Conservation (phyloP, 2,113 vertebrate genomes). For the Ictidomys tridecemlineatus region DNA sequence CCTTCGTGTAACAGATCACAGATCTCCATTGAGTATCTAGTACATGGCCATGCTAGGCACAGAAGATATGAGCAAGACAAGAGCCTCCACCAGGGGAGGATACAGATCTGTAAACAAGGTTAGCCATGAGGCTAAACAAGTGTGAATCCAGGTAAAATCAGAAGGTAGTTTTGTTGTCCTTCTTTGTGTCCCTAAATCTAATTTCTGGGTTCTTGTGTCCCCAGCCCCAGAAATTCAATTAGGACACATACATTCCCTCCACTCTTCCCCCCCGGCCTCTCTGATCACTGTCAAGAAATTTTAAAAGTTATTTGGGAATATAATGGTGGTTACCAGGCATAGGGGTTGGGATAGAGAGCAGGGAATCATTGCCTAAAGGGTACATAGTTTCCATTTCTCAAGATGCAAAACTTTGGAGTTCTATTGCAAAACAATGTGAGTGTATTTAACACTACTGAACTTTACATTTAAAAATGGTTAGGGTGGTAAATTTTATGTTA, state of each 20-base stretch:
- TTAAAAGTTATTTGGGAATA: neutral
- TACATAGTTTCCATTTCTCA: neutral
- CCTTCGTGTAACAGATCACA: neutral
- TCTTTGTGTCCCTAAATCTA: neutral
- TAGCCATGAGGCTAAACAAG: neutral
- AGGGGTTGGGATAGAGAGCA: neutral
- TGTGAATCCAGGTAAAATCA: neutral
- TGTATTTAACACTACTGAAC: neutral
- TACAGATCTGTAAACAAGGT: neutral
- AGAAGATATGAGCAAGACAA: neutral
- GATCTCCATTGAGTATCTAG: neutral
- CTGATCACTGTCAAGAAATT: neutral
- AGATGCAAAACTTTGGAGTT: neutral
- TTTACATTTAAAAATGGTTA: neutral
- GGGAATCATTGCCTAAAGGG: neutral
- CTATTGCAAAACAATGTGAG: neutral
- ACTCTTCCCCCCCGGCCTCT: too few relatives aligned
- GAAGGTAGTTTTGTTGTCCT: neutral
- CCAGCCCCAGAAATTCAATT: neutral
- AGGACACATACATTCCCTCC: neutral
- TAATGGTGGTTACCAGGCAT: neutral
- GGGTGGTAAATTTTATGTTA: neutral
- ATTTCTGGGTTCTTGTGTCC: neutral
- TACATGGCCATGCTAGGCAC: neutral
- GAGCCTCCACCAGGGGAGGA: too few relatives aligned